These are phyloP conservation scores for Xenus cinereus DNA, from an alignment of 2,113 vertebrate genomes.

Conservation along the genomic window DNA sequence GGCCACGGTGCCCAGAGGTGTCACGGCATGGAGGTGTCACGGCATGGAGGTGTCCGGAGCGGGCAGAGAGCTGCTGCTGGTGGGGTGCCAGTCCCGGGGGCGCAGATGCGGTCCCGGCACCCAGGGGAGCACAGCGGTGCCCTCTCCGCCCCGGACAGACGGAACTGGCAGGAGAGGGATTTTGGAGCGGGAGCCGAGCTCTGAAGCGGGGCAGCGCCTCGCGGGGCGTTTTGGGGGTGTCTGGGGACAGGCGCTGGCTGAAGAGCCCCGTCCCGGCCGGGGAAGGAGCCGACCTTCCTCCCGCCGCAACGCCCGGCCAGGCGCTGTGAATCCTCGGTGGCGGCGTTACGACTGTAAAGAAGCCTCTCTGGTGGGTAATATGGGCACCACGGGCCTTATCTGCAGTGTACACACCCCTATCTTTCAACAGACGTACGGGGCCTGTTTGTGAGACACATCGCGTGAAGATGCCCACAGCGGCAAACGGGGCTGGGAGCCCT, in stretches of 20 bases:
- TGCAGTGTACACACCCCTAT: neutral
- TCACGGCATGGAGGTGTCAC: neutral
- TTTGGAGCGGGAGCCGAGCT: neutral
- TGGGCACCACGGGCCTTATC: too few species aligned
- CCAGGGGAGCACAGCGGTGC: too few species aligned
- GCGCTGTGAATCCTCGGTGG: accelerated
- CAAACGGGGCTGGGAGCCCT: neutral
- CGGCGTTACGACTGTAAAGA: too few species aligned
- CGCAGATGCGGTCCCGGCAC: neutral
- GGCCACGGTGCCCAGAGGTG: too few species aligned
- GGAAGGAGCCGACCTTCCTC: neutral
- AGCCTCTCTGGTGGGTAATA: neutral
- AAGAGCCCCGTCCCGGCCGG: neutral
- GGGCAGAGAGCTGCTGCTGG: neutral
- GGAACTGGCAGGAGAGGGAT: neutral
- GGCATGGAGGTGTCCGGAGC: neutral
- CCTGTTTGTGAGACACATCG: neutral
- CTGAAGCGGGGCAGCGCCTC: neutral
- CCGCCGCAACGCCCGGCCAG: neutral
- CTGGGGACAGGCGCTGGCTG: neutral
- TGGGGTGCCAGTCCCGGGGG: neutral
- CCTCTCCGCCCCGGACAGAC: neutral
- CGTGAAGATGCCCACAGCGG: neutral
- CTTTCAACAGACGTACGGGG: neutral
- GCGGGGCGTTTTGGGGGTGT: neutral